These are phyloP conservation scores for Toxonevra muliebris DNA, from an alignment of 2,888 invertebrate species.

Conservation along the genomic window DNA sequence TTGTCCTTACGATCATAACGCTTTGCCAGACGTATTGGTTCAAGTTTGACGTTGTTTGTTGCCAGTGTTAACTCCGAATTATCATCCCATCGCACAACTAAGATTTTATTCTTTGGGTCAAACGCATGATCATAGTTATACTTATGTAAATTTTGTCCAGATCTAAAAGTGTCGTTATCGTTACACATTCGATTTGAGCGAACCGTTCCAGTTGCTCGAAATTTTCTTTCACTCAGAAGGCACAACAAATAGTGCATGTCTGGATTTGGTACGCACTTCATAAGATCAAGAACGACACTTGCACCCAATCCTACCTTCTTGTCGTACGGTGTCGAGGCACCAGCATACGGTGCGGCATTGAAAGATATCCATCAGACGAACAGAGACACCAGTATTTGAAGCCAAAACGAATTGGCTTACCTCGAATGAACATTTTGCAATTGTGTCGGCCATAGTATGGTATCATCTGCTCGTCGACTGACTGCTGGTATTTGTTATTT, in stretches of 20 bases:
- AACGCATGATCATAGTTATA: conserved; percentile 12
- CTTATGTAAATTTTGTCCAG: conserved; percentile 7
- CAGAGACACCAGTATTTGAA: no score
- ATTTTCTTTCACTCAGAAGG: conserved; percentile 1
- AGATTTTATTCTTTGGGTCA: no score
- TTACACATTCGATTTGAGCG: conserved; percentile 17
- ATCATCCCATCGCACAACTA: no score
- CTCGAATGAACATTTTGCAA: no score
- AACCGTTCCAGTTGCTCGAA: conserved; percentile 18
- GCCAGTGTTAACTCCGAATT: conserved; percentile 18
- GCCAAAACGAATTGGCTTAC: no score
- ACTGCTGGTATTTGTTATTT: no score
- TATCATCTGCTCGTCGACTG: no score
- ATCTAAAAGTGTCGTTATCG: conserved; percentile 6
- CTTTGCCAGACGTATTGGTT: no score
- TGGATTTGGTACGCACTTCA: not conserved
- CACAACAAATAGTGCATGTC: conserved; percentile 7
- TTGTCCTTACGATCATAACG: conserved; percentile 8
- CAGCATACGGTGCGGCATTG: not conserved
- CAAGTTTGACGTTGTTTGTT: conserved; percentile 19
- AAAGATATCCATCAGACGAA: conserved; percentile 1
- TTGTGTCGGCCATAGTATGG: no score
- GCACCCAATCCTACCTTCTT: not conserved
- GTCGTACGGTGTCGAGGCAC: not conserved
- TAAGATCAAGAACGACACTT: not conserved